A percentile compares a stretch with the other conserved stretches of the same genome.
phyloP scores from a whole-genome alignment of 2,113 vertebrate species.

The Blennius ocellaris region DNA sequence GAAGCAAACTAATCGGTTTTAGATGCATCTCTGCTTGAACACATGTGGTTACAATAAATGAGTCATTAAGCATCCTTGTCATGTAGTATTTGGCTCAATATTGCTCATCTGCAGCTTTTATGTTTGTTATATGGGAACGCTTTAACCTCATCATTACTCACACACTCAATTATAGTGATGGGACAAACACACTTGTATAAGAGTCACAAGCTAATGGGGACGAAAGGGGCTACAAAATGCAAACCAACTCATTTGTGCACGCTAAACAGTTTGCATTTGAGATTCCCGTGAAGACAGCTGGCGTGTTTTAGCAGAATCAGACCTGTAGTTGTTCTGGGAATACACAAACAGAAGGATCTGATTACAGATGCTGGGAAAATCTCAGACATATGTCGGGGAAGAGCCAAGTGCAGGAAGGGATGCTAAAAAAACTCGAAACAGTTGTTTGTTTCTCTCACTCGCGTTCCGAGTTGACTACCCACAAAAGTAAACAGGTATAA shows the following conservation, averaged over 20 bases:
- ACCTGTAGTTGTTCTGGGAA: slow-evolving; percentile 60
- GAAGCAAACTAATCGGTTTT: no score
- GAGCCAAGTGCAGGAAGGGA: slow-evolving; percentile 35
- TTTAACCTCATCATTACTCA: background rate
- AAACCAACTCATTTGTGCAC: slow-evolving; percentile 35
- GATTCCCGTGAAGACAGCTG: slow-evolving; percentile 52
- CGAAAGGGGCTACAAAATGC: slow-evolving; percentile 22
- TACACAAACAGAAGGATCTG: slow-evolving; percentile 25
- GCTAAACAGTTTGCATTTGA: slow-evolving; percentile 41
- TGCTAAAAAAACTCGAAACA: slow-evolving; percentile 24
- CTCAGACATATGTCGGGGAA: slow-evolving; percentile 42
- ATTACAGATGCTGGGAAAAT: slow-evolving; percentile 57
- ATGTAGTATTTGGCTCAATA: background rate
- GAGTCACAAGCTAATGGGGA: slow-evolving; percentile 20
- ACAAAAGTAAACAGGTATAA: background rate
- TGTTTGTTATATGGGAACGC: background rate
- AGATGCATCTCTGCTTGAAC: no score
- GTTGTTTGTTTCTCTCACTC: background rate
- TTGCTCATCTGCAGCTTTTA: background rate
- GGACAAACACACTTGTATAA: background rate
- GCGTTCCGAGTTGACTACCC: background rate
- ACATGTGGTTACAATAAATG: no score
- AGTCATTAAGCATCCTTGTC: background rate
- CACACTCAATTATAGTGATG: background rate
- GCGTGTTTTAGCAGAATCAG: slow-evolving; percentile 57